Percentiles rank a stretch among this genome's conserved stretches.
phyloP scores from a whole-genome alignment of 2,797 vertebrate genomes.

The Fringilla coelebs region DNA sequence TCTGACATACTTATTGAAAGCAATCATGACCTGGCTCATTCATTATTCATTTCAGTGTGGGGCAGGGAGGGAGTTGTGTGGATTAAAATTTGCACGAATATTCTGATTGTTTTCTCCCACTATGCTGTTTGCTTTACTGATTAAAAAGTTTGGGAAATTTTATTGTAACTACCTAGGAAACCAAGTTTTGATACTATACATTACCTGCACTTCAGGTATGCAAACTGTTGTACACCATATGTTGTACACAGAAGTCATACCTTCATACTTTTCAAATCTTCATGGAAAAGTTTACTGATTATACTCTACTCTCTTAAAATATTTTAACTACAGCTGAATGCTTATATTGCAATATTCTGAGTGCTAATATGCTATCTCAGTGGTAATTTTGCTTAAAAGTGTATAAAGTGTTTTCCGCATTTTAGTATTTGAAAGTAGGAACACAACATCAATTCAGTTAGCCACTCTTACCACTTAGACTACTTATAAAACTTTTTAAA shows the following conservation, averaged over 20 bases:
- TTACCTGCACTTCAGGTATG: background rate
- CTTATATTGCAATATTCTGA: background rate
- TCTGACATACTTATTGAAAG: background rate
- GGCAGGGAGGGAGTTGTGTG: background rate
- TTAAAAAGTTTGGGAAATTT: background rate
- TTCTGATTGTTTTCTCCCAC: background rate
- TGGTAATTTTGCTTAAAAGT: background rate
- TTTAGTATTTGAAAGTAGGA: background rate
- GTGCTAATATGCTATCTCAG: background rate
- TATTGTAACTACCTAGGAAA: background rate
- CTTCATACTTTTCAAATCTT: background rate
- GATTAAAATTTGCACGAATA: background rate
- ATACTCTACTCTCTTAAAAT: background rate
- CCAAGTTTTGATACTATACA: background rate
- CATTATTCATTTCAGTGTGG: background rate
- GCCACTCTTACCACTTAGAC: background rate
- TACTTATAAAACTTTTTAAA: background rate
- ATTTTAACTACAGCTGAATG: background rate
- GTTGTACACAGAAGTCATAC: background rate
- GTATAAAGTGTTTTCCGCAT: background rate
- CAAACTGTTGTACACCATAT: background rate
- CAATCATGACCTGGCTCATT: background rate
- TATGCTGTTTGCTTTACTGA: background rate
- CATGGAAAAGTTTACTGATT: background rate
- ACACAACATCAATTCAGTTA: background rate